phyloP scores from a whole-genome alignment of 2,888 invertebrate genomes.

The Suillia variegata region DNA sequence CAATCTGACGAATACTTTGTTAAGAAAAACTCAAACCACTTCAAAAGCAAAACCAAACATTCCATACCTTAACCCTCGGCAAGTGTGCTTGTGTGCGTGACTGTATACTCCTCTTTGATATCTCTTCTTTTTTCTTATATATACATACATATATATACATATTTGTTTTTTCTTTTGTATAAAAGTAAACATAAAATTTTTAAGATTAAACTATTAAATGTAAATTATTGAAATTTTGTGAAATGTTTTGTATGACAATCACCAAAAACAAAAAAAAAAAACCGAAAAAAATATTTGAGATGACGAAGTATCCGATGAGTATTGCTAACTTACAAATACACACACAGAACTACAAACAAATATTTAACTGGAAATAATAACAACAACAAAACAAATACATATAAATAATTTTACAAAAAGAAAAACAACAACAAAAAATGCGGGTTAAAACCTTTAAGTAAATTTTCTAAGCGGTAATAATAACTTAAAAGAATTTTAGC shows the following conservation, averaged over 20 bases:
- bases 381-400: too few species aligned
- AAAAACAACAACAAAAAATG: too few species aligned
- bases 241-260: conserved; percentile 63
- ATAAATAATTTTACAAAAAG: too few species aligned
- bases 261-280: conserved; percentile 36
- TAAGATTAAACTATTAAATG: conserved; percentile 35
- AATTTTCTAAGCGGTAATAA: conserved; percentile 25
- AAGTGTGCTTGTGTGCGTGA: conserved; percentile 33
- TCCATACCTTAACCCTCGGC: not conserved
- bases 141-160: not conserved
- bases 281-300: conserved; percentile 30
- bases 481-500: not conserved
- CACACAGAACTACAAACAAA: too few species aligned
- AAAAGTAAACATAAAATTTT: not conserved
- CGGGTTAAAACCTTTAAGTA: conserved; percentile 29
- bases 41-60: conserved; percentile 10
- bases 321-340: too few species aligned
- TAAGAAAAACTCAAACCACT: conserved; percentile 19
- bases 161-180: conserved; percentile 3
- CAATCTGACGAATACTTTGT: too few species aligned
- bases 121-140: conserved; percentile 2
- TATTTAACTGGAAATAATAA: too few species aligned
- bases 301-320: too few species aligned
- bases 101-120: too few species aligned
- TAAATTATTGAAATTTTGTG: conserved; percentile 61